A percentile compares a stretch with the other conserved stretches of the same genome.
These are phyloP conservation scores for Mormyrus iriodes DNA, from an alignment of 2,113 vertebrate genomes.

Conservation along the genomic window DNA sequence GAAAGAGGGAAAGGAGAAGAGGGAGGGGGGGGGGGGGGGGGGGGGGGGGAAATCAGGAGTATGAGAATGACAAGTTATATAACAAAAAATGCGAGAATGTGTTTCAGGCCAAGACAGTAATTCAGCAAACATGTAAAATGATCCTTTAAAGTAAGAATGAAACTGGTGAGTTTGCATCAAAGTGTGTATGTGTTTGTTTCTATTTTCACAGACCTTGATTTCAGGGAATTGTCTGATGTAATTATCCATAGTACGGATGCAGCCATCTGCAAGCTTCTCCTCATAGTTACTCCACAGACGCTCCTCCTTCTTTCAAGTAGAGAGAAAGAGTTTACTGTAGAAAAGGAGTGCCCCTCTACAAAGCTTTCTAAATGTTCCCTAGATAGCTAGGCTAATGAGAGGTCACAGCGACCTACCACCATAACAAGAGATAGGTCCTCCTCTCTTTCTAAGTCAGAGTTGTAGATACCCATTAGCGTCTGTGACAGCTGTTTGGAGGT, in stretches of 20 bases:
- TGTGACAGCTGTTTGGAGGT: conserved; percentile 78
- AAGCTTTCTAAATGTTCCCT: neutral
- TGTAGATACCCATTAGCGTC: conserved; percentile 81
- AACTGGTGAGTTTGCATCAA: neutral
- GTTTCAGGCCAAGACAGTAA: neutral
- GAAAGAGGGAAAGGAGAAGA: too few relatives aligned
- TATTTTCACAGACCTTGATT: conserved; percentile 63
- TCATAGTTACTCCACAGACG: conserved; percentile 92
- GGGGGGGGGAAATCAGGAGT: neutral
- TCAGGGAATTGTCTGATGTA: conserved; percentile 85
- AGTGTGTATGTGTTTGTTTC: neutral
- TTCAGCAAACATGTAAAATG: neutral
- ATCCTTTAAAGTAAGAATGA: neutral
- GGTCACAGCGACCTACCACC: conserved; percentile 56
- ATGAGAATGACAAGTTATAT: neutral
- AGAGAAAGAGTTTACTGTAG: conserved; percentile 6
- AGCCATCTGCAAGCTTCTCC: conserved; percentile 79
- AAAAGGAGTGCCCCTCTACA: neutral
- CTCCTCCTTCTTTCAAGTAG: conserved; percentile 71
- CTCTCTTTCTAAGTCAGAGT: conserved; percentile 70
- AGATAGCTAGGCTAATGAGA: neutral
- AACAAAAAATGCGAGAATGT: neutral
- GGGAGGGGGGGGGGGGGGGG: too few relatives aligned
- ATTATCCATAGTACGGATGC: conserved; percentile 77
- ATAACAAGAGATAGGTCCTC: conserved; percentile 74